These are phyloP conservation scores for Pristionchus entomophagus DNA, from an alignment of 2,888 invertebrate species.

Conservation along the genomic window DNA sequence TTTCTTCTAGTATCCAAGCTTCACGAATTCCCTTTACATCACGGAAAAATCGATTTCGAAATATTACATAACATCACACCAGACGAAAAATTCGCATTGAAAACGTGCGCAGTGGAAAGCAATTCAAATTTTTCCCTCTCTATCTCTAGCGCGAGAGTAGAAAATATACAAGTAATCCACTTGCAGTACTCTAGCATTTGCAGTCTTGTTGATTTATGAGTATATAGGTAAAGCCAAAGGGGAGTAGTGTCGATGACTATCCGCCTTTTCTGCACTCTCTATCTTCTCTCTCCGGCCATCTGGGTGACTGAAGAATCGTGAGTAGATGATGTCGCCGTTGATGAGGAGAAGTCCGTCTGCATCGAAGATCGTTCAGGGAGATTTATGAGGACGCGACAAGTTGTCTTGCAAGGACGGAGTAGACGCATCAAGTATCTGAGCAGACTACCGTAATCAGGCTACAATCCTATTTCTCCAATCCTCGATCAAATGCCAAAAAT, in stretches of 20 bases:
- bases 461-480: too few species aligned
- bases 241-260: not conserved
- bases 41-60: too few species aligned
- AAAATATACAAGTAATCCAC: not conserved
- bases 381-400: not conserved
- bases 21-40: too few species aligned
- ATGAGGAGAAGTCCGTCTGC: not conserved
- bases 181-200: conserved; percentile 10
- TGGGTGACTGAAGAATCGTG: not conserved
- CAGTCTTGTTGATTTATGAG: conserved; percentile 42
- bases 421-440: not conserved
- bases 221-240: conserved; percentile 18
- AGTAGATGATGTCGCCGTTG: not conserved
- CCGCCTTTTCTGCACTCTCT: not conserved
- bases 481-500: too few species aligned
- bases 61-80: too few species aligned
- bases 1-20: not conserved
- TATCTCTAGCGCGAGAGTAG: not conserved
- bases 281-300: not conserved
- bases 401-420: not conserved
- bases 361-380: not conserved
- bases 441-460: not conserved
- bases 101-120: too few species aligned
- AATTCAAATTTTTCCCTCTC: not conserved
- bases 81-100: too few species aligned